Evolutionary conservation across 2,888 invertebrate genomes (phyloP), one percentile per base, ranked within the genome.

Genomic region (Yponomeuta malinellus): DNA sequence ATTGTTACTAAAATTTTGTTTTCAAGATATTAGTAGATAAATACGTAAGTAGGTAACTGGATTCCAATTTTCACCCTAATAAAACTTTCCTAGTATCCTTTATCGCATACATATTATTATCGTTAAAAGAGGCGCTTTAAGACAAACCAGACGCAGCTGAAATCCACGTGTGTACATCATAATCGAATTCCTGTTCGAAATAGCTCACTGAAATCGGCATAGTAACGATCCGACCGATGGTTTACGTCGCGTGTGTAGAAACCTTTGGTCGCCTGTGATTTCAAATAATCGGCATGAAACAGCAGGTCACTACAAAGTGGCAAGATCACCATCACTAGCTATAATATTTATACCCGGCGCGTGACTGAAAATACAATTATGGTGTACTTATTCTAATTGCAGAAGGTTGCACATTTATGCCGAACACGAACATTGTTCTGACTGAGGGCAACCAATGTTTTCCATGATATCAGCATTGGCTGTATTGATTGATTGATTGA

Each of bases 361-460:
- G 52, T 59, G 52, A 59, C 52, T 59, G 52, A 59, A 59, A 59
- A 59, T 59, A 59, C 52, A 59, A 59, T 43, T 59, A 59, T 59
- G 52, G 12, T 15, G 5, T 59, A 59, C 12, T 59, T 59, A 59
- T 59, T 59, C 8, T 59, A 59, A 59, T 59, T 15, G 15, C 52
- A 3, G 15, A 59, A 15, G 52, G 52, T 59, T 59, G 52, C 12
- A 15, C 43, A 43, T 5, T 43, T 5, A 8, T 43, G 43, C 6
- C 2, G 6, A 43, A 43, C 43, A 43, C 43, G 43, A 43, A 43
- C 8, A 43, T 43, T 8, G 6, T 43, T 43, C 43, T 43, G 43
- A 5, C 43, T 43, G 43, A 33, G 43, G 43, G 5, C 6, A 43
- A 8, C 5, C 9, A 43, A 43, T 43, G 43, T 8, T 43, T 43